Conservation (phyloP, 1,140 invertebrate genomes). For the Sitodiplosis mosellana region DNA sequence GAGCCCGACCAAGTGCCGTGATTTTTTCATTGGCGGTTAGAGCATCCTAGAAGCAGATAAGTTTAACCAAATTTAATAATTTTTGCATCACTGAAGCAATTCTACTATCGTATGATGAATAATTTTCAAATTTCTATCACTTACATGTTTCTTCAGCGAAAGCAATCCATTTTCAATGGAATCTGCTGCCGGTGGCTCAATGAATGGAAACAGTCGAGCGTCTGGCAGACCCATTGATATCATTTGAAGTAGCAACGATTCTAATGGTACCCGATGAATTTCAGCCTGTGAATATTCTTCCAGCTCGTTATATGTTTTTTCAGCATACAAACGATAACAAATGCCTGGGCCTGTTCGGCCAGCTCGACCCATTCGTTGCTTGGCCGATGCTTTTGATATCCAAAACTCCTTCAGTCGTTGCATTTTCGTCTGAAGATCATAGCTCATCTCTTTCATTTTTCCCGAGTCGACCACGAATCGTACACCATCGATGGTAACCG, state of each 20-base stretch:
- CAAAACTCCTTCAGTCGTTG: slow-evolving; percentile 83
- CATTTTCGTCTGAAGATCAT: slow-evolving; percentile 75
- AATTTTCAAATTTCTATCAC: too few species aligned
- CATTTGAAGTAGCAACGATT: slow-evolving; percentile 86
- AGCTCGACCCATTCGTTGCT: slow-evolving; percentile 90
- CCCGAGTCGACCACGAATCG: slow-evolving; percentile 95
- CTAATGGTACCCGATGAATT: slow-evolving; percentile 79
- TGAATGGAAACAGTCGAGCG: slow-evolving; percentile 83
- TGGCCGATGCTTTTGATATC: slow-evolving; percentile 93
- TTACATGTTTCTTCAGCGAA: slow-evolving; percentile 73
- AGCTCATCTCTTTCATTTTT: slow-evolving; percentile 89
- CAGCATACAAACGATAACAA: slow-evolving; percentile 73
- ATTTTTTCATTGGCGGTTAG: slow-evolving; percentile 65
- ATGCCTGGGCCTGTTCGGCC: slow-evolving; percentile 48
- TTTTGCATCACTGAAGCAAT: too few species aligned
- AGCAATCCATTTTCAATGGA: slow-evolving; percentile 74
- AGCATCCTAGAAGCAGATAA: slow-evolving; percentile 43
- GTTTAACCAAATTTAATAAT: too few species aligned
- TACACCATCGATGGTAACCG: slow-evolving; percentile 96
- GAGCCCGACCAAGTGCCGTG: slow-evolving; percentile 74
- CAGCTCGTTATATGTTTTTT: slow-evolving; percentile 39
- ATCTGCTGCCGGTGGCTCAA: slow-evolving; percentile 69
- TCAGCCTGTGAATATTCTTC: slow-evolving; percentile 80
- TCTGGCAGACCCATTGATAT: slow-evolving; percentile 85
- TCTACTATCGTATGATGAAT: too few species aligned